Conservation (phyloP, 1,140 invertebrate genomes). For the Pseudomyrmex gracilis region DNA sequence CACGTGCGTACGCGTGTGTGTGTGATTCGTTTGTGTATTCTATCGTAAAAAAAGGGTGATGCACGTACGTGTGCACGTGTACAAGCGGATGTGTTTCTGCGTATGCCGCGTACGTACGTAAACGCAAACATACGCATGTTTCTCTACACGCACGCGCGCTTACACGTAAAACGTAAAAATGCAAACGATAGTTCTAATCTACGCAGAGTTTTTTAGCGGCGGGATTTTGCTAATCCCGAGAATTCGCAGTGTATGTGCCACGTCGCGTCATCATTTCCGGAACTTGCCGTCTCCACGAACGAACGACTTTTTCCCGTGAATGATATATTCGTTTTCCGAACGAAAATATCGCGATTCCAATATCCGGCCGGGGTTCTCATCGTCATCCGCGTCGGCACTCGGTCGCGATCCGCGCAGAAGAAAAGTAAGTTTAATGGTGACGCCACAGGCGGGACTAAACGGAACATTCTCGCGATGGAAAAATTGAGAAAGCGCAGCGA, state of each 20-base stretch:
- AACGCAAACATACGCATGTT: too few species aligned
- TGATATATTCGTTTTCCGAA: constrained; percentile 59
- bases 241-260: background rate
- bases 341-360: constrained; percentile 64
- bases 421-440: constrained; percentile 48
- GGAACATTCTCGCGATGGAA: constrained; percentile 25
- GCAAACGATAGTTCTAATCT: background rate
- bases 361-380: constrained; percentile 48
- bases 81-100: too few species aligned
- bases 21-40: background rate
- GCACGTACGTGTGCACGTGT: too few species aligned
- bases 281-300: background rate
- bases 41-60: constrained; percentile 8
- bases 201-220: background rate
- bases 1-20: background rate
- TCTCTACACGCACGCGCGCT: too few species aligned
- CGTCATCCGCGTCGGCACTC: background rate
- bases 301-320: constrained; percentile 22
- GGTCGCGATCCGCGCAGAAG: background rate
- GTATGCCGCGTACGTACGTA: too few species aligned
- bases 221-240: constrained; percentile 20
- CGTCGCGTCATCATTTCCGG: constrained; percentile 28
- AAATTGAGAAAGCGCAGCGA: constrained; percentile 37
- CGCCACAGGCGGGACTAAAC: constrained; percentile 9
- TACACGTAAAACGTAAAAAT: background rate